Evolutionary conservation across 2,113 vertebrate species (phyloP).

Genomic region (Hoplias malabaricus): DNA sequence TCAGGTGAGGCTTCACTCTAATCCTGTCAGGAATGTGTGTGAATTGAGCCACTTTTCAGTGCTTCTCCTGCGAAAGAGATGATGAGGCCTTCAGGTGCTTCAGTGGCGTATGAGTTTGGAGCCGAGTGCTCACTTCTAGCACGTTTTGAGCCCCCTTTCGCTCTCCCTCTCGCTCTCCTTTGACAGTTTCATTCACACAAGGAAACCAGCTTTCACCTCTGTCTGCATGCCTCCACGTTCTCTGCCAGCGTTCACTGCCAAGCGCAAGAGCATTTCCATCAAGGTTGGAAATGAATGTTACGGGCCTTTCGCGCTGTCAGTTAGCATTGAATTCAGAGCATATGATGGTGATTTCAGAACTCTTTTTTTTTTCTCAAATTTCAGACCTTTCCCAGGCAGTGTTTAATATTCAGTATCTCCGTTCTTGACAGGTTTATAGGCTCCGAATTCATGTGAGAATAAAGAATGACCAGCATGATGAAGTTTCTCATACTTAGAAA

Average conservation of each 20-base stretch:
- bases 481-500: neutral
- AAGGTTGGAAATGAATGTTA: neutral
- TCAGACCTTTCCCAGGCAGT: constrained; percentile 11
- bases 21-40: neutral
- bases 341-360: constrained; percentile 2
- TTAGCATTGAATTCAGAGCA: neutral
- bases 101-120: neutral
- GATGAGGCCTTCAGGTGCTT: constrained; percentile 28
- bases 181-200: constrained; percentile 54
- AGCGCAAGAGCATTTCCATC: constrained; percentile 28
- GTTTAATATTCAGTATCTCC: neutral
- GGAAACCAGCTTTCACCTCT: constrained; percentile 55
- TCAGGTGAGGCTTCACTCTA: constrained; percentile 2
- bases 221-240: constrained; percentile 44
- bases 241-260: constrained; percentile 6
- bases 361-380: neutral
- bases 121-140: constrained; percentile 3
- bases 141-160: neutral
- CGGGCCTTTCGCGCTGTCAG: constrained; percentile 3
- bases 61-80: constrained; percentile 23
- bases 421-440: neutral
- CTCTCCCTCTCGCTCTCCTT: constrained; percentile 25
- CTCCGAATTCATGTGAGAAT: neutral
- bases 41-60: neutral
- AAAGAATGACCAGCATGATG: constrained; percentile 6